A percentile compares a stretch with the other conserved stretches of the same genome.
These are phyloP conservation scores for Yoshiicerus persimilis DNA, from an alignment of 1,140 invertebrate species.

Conservation along the genomic window DNA sequence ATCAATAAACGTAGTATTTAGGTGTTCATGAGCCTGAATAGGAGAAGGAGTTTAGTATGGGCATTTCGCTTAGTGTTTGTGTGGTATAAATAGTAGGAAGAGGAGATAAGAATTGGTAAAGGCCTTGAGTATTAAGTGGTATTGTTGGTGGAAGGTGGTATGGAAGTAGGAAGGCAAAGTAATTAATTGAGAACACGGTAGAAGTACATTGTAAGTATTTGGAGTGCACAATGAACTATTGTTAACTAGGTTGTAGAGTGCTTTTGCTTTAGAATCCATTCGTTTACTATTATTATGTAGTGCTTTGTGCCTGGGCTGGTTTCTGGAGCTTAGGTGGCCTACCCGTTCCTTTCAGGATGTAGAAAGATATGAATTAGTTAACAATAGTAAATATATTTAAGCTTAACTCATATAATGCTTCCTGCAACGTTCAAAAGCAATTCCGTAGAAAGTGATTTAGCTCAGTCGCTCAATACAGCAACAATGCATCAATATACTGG, in stretches of 20 bases:
- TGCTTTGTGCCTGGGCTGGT: background rate
- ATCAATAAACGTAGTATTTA: background rate
- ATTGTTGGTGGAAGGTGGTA: background rate
- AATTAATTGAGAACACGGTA: conserved; percentile 36
- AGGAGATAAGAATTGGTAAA: background rate
- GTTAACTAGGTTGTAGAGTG: background rate
- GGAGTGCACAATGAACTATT: background rate
- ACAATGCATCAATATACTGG: background rate
- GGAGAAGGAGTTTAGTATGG: background rate
- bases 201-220: background rate
- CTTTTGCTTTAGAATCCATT: background rate
- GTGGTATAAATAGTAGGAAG: background rate
- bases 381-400: background rate
- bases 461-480: background rate
- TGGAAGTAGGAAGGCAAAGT: background rate
- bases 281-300: background rate
- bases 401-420: background rate
- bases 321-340: background rate
- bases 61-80: background rate
- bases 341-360: background rate
- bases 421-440: conserved; percentile 8
- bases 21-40: background rate
- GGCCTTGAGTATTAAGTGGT: background rate
- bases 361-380: background rate
- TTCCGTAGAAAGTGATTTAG: conserved; percentile 35